A percentile compares a stretch with the other conserved stretches of the same genome.
These are phyloP conservation scores for Lepidothrix coronata DNA, from an alignment of 2,113 vertebrate genomes.

Conservation along the genomic window DNA sequence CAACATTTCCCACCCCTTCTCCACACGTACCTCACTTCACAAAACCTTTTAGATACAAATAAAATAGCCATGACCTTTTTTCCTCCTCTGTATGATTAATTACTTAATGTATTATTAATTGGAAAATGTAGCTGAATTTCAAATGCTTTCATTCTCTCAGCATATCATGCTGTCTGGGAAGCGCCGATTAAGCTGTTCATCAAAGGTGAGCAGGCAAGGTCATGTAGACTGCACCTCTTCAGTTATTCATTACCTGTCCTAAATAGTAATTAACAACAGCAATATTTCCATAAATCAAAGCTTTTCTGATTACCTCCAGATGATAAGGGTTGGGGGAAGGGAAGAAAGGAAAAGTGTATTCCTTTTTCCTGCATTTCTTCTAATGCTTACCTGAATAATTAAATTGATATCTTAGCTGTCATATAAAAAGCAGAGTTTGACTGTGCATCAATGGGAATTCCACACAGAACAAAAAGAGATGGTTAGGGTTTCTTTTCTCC, in stretches of 20 bases:
- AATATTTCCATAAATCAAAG: conserved; percentile 82
- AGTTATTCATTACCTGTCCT: conserved; percentile 77
- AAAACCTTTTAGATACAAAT: conserved; percentile 65
- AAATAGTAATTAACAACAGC: conserved; percentile 77
- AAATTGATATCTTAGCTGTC: conserved; percentile 1
- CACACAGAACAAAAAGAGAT: not conserved
- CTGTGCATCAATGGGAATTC: not conserved
- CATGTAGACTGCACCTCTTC: conserved; percentile 71
- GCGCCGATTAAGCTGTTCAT: conserved; percentile 80
- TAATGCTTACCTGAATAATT: conserved; percentile 23
- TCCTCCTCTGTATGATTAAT: conserved; percentile 90
- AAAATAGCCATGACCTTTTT: conserved; percentile 75
- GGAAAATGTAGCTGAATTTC: conserved; percentile 84
- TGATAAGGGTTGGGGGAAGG: conserved; percentile 29
- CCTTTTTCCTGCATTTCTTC: not conserved
- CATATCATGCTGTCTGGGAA: conserved; percentile 83
- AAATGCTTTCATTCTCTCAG: conserved; percentile 89
- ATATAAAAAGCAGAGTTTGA: not conserved
- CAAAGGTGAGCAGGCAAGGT: conserved; percentile 84
- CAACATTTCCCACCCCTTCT: conserved; percentile 12
- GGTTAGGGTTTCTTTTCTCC: not conserved
- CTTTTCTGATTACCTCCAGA: conserved; percentile 75
- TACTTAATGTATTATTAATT: conserved; percentile 96
- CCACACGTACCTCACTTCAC: not conserved
- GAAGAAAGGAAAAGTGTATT: not conserved